phyloP scores from a whole-genome alignment of 1,140 invertebrate species.

The Drosophila varians region DNA sequence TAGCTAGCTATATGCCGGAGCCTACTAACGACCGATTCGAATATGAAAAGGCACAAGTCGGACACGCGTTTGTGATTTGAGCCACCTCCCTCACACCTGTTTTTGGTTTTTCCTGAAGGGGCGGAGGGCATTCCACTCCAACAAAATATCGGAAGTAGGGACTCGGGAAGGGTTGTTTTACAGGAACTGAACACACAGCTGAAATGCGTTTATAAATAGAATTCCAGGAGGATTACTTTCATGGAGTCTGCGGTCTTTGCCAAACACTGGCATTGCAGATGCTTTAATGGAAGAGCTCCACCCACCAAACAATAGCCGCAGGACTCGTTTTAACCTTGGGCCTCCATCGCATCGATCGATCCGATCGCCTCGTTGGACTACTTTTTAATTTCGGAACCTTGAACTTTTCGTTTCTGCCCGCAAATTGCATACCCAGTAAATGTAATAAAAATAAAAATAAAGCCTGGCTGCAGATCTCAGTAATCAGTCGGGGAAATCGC shows the following conservation, averaged over 20 bases:
- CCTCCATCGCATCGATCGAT: constrained; percentile 31
- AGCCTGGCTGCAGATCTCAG: constrained; percentile 60
- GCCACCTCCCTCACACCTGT: constrained; percentile 53
- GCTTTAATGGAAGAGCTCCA: not conserved
- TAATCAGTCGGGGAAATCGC: constrained; percentile 68
- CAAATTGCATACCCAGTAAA: constrained; percentile 68
- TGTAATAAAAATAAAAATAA: constrained; percentile 71
- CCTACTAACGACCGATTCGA: constrained; percentile 54
- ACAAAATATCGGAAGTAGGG: constrained; percentile 36
- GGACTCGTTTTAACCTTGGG: constrained; percentile 37
- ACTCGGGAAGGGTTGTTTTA: constrained; percentile 21
- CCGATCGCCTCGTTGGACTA: constrained; percentile 53
- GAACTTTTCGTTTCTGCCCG: constrained; percentile 58
- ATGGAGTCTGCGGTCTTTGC: not conserved
- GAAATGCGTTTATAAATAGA: constrained; percentile 19
- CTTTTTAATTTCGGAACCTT: constrained; percentile 78
- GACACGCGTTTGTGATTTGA: constrained; percentile 67
- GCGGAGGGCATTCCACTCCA: not conserved
- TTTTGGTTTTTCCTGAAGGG: not conserved
- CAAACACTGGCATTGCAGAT: not conserved
- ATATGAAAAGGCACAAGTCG: constrained; percentile 64
- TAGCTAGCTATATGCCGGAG: constrained; percentile 26
- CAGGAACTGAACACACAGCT: constrained; percentile 1
- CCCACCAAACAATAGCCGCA: constrained; percentile 23
- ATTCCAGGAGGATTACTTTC: not conserved